phyloP scores from a whole-genome alignment of 1,140 invertebrate genomes.

The Meloidogyne floridensis region DNA sequence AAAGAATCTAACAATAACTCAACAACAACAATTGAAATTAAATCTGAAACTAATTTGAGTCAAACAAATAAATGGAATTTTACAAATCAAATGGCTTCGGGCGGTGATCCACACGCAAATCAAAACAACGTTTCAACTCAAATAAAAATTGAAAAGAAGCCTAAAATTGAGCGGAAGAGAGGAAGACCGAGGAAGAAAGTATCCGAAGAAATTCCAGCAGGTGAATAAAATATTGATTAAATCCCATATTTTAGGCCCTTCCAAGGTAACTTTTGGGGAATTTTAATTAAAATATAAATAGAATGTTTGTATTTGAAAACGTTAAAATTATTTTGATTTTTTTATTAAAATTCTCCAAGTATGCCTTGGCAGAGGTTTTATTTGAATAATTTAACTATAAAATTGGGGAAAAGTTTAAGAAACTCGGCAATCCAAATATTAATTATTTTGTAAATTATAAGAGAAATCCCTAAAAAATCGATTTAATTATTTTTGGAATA shows the following conservation, averaged over 20 bases:
- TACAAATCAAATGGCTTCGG: background rate
- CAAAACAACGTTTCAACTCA: background rate
- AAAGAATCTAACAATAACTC: background rate
- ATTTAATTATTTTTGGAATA: too few species aligned
- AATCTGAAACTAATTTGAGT: background rate
- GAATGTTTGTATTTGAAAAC: too few species aligned
- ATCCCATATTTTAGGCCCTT: background rate
- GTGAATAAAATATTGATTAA: background rate
- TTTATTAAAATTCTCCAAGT: too few species aligned
- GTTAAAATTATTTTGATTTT: too few species aligned
- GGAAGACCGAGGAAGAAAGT: slow-evolving; percentile 12
- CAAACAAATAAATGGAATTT: background rate
- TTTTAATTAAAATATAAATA: background rate
- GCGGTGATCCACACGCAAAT: background rate
- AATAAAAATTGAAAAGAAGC: background rate
- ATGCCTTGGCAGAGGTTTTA: too few species aligned
- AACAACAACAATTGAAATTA: background rate
- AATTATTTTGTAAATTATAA: too few species aligned
- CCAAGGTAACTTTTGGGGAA: background rate
- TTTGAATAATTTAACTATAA: too few species aligned
- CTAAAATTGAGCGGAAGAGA: slow-evolving; percentile 20
- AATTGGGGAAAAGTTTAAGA: too few species aligned
- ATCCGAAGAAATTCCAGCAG: background rate
- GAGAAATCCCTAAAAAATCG: too few species aligned
- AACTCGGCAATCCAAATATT: too few species aligned